Base-by-base conservation (phyloP, 2,888 invertebrate genomes). In the Prenolepis imparis region DNA sequence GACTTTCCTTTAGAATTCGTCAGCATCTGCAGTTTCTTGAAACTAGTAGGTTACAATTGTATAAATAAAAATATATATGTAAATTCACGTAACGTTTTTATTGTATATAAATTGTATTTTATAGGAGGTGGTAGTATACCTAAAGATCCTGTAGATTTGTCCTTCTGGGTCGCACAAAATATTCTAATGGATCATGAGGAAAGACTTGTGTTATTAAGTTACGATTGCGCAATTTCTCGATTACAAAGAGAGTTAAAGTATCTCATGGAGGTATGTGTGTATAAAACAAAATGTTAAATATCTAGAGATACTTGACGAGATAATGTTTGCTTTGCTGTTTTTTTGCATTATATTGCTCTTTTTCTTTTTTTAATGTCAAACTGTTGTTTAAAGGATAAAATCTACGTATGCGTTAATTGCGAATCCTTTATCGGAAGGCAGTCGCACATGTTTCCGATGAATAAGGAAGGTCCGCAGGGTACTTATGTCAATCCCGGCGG, bases 401-500 rank as follows among this genome's bases (percentile, higher is more conserved):
- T 90, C 67, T 91, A 98, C 90, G 95, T 95, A 61, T 94, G 95
- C 80, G 96, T 96, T 89, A 95, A 95, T 67, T 96, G 96, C 84
- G 94, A 95, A 82, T 86, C 87, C 6, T 87, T 91, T 18, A 95
- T 97, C 70, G 96, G 96, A 0, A 95, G 96, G 87, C 97, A 97
- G 87, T 95, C 95, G 8, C 96, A 97, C 90, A 96, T 98, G 75
- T 97, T 98, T 95, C 96, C 97, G 66, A 97, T 98, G 97, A 97
- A 97, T 12, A 96, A 96, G 89, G 97, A 97, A 92, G 98, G 98
- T 0, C 97, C 97, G 0, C 97, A 97, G 94, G 97, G 97, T 67
- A 97, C 97, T 68, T 98, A 97, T 92, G 97, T 98, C 59, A 98
- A 98, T 95, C 96, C 97, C 57, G 96, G 95, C 88, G 98, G 98